Conservation (phyloP, 2,888 invertebrate genomes). For the Arctia plantaginis region DNA sequence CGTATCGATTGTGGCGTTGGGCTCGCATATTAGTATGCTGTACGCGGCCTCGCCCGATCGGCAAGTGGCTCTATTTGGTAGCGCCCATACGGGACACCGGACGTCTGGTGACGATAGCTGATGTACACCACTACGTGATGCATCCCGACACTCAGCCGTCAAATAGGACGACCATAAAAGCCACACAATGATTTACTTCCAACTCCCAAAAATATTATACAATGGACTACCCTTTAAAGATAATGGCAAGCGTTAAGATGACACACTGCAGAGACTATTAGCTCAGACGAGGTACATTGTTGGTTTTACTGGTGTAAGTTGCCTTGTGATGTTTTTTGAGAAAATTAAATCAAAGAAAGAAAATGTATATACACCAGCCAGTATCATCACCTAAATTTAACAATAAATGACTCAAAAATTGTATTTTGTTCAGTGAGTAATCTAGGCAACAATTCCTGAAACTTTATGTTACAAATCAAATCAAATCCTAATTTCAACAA, state of each 20-base stretch:
- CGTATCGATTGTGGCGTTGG: slow-evolving; percentile 64
- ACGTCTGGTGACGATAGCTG: slow-evolving; percentile 68
- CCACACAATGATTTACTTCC: slow-evolving; percentile 56
- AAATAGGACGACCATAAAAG: slow-evolving; percentile 47
- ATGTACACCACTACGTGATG: slow-evolving; percentile 64
- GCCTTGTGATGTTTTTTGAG: neutral
- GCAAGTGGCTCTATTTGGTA: slow-evolving; percentile 75
- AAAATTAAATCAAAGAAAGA: too few species aligned
- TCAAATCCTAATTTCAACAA: neutral
- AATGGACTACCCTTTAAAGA: slow-evolving; percentile 40
- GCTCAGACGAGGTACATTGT: neutral
- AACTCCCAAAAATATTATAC: slow-evolving; percentile 55
- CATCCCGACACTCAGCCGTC: slow-evolving; percentile 56
- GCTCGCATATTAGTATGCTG: slow-evolving; percentile 63
- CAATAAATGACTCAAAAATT: neutral
- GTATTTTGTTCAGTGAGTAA: neutral
- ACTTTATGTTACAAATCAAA: neutral
- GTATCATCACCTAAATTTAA: too few species aligned
- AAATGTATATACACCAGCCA: too few species aligned
- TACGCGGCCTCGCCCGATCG: slow-evolving; percentile 58
- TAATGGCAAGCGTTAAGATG: slow-evolving; percentile 8
- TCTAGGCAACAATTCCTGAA: neutral
- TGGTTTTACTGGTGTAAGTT: neutral
- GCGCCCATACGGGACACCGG: slow-evolving; percentile 67
- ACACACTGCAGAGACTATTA: neutral